Evolutionary conservation across 2,888 invertebrate genomes (phyloP).

Genomic region (Glaucopsyche alexis): DNA sequence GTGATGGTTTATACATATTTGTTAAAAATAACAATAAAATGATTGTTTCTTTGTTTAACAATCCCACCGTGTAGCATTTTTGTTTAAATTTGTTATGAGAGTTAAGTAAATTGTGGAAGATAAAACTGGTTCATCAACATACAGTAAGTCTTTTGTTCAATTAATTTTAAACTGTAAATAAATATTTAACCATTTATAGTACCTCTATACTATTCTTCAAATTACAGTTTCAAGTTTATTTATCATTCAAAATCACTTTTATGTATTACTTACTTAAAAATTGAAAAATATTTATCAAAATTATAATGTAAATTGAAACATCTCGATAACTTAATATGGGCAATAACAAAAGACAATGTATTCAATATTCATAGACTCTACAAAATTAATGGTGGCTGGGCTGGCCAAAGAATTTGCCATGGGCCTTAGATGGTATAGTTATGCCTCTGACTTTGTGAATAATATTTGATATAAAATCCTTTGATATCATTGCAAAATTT

Average conservation of each 20-base stretch:
- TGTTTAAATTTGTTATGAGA: constrained; percentile 1
- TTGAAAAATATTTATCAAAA: no score
- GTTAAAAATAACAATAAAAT: constrained; percentile 14
- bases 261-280: no score
- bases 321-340: neutral
- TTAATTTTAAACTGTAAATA: neutral
- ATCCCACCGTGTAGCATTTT: constrained; percentile 32
- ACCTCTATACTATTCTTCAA: neutral
- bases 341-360: neutral
- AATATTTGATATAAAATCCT: neutral
- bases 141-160: constrained; percentile 29
- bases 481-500: neutral
- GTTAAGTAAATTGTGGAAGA: constrained; percentile 22
- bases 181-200: neutral
- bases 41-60: constrained; percentile 27
- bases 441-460: no score
- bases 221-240: neutral
- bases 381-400: neutral
- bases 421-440: no score
- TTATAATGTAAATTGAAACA: neutral
- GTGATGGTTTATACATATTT: neutral
- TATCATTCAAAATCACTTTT: no score
- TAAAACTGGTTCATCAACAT: constrained; percentile 16
- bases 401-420: no score
- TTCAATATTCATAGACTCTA: neutral